Conservation (phyloP, 2,888 invertebrate genomes). For the Oligia strigilis region DNA sequence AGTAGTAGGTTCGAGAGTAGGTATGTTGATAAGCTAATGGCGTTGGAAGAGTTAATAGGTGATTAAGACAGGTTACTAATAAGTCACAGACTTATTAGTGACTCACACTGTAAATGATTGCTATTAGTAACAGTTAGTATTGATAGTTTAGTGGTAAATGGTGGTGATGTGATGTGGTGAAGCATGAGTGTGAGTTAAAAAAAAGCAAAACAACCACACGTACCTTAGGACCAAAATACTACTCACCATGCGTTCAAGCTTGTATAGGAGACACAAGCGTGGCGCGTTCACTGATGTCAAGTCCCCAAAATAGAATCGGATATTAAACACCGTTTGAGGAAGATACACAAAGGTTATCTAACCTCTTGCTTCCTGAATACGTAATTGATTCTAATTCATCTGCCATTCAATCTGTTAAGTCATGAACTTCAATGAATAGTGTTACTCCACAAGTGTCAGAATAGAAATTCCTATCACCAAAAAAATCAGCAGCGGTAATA, state of each 20-base stretch:
- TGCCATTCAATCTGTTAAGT: slow-evolving; percentile 27
- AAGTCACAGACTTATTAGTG: neutral
- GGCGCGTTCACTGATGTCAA: slow-evolving; percentile 23
- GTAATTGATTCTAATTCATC: slow-evolving; percentile 40
- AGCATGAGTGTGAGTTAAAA: neutral
- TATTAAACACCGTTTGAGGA: slow-evolving; percentile 38
- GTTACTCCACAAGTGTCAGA: slow-evolving; percentile 30
- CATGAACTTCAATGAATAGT: slow-evolving; percentile 55
- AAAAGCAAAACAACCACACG: slow-evolving; percentile 1
- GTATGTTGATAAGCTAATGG: neutral
- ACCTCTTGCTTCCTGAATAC: slow-evolving; percentile 25
- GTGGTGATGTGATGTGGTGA: neutral
- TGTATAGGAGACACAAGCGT: slow-evolving; percentile 9
- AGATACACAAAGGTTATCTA: slow-evolving; percentile 45
- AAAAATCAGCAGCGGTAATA: slow-evolving; percentile 46
- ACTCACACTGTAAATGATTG: neutral
- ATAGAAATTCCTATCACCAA: slow-evolving; percentile 41
- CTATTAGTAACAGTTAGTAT: neutral
- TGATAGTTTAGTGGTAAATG: neutral
- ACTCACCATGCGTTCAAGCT: slow-evolving; percentile 11
- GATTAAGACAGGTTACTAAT: neutral
- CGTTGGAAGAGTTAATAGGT: neutral
- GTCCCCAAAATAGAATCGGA: slow-evolving; percentile 47
- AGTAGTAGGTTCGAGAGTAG: neutral
- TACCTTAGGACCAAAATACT: slow-evolving; percentile 34